Evolutionary conservation across 2,113 vertebrate genomes (phyloP).

Genomic region (Coreoperca whiteheadi): DNA sequence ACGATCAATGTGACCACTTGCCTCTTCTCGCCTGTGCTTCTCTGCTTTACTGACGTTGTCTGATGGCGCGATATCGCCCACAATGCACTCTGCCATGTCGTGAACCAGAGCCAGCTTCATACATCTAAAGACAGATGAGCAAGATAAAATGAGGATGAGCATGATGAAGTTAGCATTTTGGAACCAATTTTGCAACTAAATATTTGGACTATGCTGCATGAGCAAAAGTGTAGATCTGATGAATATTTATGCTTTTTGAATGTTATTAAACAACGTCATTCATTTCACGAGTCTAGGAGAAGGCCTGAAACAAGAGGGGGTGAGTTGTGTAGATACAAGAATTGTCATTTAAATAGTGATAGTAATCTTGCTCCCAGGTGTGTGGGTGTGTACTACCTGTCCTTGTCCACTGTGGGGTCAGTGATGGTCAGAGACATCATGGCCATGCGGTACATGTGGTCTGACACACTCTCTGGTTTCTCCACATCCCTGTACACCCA

Average conservation of each 20-base stretch:
- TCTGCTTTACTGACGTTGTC: conserved; percentile 97
- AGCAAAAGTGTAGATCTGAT: not conserved
- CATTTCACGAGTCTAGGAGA: not conserved
- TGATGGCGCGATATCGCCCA: conserved; percentile 97
- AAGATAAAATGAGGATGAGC: not conserved
- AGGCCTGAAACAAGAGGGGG: not conserved
- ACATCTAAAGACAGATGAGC: conserved; percentile 83
- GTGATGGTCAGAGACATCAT: conserved; percentile 93
- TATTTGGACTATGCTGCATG: not conserved
- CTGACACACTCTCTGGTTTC: conserved; percentile 94
- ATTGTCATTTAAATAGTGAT: too few relatives aligned
- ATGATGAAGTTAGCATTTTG: too few relatives aligned
- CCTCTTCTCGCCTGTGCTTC: conserved; percentile 95
- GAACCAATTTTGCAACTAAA: not conserved
- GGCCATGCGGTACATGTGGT: conserved; percentile 99
- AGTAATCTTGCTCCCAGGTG: not conserved
- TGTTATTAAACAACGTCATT: not conserved
- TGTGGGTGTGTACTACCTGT: conserved; percentile 83
- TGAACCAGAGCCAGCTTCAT: conserved; percentile 95
- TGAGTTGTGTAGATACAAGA: not conserved
- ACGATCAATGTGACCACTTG: conserved; percentile 61
- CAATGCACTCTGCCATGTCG: conserved; percentile 98
- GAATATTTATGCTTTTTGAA: not conserved
- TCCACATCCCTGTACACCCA: conserved; percentile 94
- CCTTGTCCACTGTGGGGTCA: conserved; percentile 90